Evolutionary conservation across 2,113 vertebrate genomes (phyloP), one percentile per base, ranked within the genome.

Genomic region (Microcebus lehilahytsara): DNA sequence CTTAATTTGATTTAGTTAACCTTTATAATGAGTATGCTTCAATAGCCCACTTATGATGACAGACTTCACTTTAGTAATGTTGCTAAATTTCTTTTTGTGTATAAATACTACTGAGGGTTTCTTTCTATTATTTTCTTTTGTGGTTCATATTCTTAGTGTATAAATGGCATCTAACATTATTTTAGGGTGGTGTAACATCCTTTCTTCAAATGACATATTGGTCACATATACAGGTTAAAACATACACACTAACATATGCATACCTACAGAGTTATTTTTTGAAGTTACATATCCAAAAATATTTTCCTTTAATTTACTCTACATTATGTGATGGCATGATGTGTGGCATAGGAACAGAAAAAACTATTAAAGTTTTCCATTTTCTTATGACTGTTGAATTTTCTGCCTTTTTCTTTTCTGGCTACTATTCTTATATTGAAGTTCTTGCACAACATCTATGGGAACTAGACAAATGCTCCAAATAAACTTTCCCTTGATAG

Each of bases 271-370:
- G n/a, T 27, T 84, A 84, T 56, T 92, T 91, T 86, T 69, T 49
- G 64, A 71, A 64, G 42, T 86, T 58, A 46, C 56, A 58, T 34
- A n/a, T 46, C 3, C 0, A 20, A 37, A 25, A 40, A 7, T 72
- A 27, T 86, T 84, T 93, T n/a, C 13, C 53, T 89, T 80, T 67
- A n/a, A 81, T 71, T 97, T 91, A 6, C 72, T 88, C 8, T 71
- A 1, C 67, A n/a, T 51, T 83, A 40, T 40, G 37, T 40, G 37
- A 40, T 40, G 37, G 37, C 37, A 40, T 40, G 30, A 93, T 77
- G 5, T 58, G 32, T 95, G 17, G 10, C 40, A 25, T n/a, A 72
- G 60, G 53, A 93, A 91, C 6, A 93, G 20, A 14, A 56, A 85
- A 25, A 90, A 64, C 4, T 62, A 34, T 16, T 60, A n/a, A 58